A percentile compares a stretch with the other conserved stretches of the same genome.
Evolutionary conservation across 2,113 vertebrate genomes (phyloP).

Genomic region (Tetraodon nigroviridis): DNA sequence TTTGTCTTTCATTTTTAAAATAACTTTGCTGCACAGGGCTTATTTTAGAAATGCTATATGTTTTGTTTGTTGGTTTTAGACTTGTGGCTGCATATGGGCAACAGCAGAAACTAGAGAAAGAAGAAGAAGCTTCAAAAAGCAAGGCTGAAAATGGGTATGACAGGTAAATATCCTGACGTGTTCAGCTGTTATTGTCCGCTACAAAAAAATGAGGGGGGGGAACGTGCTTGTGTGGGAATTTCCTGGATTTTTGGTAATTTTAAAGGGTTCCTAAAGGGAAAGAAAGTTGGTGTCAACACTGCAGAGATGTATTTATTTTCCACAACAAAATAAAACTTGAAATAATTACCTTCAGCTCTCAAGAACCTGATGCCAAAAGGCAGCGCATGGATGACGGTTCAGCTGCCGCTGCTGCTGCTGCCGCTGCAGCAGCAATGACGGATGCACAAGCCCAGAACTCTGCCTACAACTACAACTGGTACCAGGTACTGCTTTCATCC

Average conservation of each 20-base stretch:
- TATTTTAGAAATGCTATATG: neutral
- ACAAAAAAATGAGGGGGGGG: too few relatives aligned
- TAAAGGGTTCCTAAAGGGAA: too few relatives aligned
- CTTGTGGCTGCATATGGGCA: conserved; percentile 88
- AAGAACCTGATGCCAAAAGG: conserved; percentile 88
- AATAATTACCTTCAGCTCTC: conserved; percentile 50
- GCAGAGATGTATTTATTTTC: neutral
- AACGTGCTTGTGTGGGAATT: neutral
- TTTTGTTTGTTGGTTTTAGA: conserved; percentile 57
- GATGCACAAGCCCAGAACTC: conserved; percentile 85
- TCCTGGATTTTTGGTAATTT: neutral
- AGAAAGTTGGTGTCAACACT: neutral
- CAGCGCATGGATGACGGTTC: conserved; percentile 82
- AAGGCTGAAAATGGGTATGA: conserved; percentile 92
- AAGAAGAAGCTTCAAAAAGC: conserved; percentile 86
- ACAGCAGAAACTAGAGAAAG: conserved; percentile 87
- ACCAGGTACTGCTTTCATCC: conserved; percentile 76
- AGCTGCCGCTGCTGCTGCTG: conserved; percentile 63
- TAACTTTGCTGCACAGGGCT: neutral
- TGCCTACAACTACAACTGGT: conserved; percentile 97
- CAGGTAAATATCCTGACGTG: conserved; percentile 13
- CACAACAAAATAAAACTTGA: conserved; percentile 1
- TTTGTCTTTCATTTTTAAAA: neutral
- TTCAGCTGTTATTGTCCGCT: too few relatives aligned
- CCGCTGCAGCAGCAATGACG: conserved; percentile 75